These are phyloP conservation scores for Sorex araneus DNA, from an alignment of 2,113 vertebrate genomes.

Conservation along the genomic window DNA sequence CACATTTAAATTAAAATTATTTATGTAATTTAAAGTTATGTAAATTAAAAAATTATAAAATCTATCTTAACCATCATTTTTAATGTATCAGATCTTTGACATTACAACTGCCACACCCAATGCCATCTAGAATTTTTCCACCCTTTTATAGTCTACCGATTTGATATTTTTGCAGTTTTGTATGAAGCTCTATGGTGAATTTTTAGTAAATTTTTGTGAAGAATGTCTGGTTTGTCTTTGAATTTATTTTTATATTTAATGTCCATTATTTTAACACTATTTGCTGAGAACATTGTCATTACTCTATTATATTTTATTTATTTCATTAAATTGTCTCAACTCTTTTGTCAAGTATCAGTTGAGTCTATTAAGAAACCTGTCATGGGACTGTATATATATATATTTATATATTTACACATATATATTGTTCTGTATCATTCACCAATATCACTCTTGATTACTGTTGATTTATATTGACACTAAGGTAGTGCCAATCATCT, in stretches of 20 bases:
- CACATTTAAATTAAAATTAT: too few relatives aligned
- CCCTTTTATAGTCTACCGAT: neutral
- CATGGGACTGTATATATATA: too few relatives aligned
- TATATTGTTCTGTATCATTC: too few relatives aligned
- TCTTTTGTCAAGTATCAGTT: neutral
- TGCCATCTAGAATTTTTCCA: neutral
- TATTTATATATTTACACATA: too few relatives aligned
- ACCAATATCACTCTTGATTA: too few relatives aligned
- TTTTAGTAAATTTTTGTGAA: neutral
- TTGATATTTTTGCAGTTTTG: constrained; percentile 11
- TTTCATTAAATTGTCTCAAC: neutral
- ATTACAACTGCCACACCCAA: neutral
- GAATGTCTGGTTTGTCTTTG: neutral
- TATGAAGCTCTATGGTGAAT: neutral
- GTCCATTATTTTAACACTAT: neutral
- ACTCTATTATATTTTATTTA: too few relatives aligned
- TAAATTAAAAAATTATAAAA: neutral
- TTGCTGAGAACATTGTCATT: neutral
- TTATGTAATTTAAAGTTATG: too few relatives aligned
- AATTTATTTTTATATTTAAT: neutral
- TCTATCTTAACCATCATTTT: neutral
- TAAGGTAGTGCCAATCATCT: too few relatives aligned
- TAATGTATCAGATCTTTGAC: neutral
- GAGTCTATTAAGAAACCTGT: neutral
- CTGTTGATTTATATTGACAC: too few relatives aligned